Conservation (phyloP, 2,113 vertebrate genomes). For the Sterna hirundo region DNA sequence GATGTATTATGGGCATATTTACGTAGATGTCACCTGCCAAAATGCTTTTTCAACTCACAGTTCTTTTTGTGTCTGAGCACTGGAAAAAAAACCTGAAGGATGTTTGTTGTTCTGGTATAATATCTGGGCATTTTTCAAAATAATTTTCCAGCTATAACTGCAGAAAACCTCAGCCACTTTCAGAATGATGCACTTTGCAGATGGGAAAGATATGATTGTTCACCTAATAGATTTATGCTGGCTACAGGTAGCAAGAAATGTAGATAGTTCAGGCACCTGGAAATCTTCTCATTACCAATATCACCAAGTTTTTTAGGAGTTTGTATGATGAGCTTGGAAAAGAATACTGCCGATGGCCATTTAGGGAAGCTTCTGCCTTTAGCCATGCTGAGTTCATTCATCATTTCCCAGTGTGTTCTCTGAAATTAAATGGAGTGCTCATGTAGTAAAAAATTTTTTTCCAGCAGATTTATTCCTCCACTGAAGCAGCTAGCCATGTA, state of each 20-base stretch:
- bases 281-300: not conserved
- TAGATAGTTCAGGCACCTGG: not conserved
- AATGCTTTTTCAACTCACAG: not conserved
- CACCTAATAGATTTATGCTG: not conserved
- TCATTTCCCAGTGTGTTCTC: not conserved
- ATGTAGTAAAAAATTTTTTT: not conserved
- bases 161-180: not conserved
- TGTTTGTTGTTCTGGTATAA: not conserved
- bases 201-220: not conserved
- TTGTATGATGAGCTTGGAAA: not conserved
- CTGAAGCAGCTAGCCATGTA: not conserved
- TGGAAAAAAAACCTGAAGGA: not conserved
- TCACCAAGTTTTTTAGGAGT: not conserved
- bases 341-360: not conserved
- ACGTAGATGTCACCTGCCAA: not conserved
- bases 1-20: not conserved
- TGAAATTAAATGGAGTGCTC: not conserved
- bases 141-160: not conserved
- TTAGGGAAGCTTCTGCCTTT: not conserved
- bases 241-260: not conserved
- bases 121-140: not conserved
- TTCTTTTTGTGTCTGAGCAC: not conserved
- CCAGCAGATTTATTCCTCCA: not conserved
- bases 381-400: not conserved
- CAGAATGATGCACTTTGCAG: not conserved